Conservation (phyloP, 2,113 vertebrate species). For the Carlito syrichta region DNA sequence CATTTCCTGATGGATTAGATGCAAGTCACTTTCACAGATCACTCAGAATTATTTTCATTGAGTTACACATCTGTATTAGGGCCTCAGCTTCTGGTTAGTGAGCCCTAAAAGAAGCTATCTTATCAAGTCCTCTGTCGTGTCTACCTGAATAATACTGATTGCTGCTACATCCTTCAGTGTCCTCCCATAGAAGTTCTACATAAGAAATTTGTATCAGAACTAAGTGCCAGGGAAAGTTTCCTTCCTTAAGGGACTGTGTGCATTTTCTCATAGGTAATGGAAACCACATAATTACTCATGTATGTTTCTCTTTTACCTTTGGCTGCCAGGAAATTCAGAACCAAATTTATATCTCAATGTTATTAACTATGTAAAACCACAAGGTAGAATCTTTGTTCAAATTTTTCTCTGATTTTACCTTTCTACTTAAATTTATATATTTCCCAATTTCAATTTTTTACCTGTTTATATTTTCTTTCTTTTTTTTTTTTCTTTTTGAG, state of each 20-base stretch:
- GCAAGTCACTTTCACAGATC: background rate
- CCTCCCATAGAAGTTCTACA: background rate
- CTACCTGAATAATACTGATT: background rate
- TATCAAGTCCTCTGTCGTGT: background rate
- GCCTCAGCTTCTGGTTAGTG: background rate
- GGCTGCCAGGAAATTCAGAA: constrained; percentile 37
- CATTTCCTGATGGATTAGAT: background rate
- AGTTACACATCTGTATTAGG: background rate
- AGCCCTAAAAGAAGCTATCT: background rate
- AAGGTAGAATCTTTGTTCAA: background rate
- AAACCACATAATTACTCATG: background rate
- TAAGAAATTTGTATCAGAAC: background rate
- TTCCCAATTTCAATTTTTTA: background rate
- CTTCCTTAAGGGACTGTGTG: background rate
- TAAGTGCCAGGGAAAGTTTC: background rate
- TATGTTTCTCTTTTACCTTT: constrained; percentile 23
- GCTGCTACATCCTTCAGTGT: rapidly evolving
- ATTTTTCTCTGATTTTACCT: background rate
- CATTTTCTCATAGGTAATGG: background rate
- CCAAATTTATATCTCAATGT: background rate
- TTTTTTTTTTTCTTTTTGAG: no score
- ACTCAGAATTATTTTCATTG: background rate
- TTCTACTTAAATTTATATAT: constrained; percentile 10
- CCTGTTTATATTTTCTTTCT: background rate
- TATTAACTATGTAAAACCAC: background rate